These are phyloP conservation scores for Lepisosteus oculatus DNA, from an alignment of 2,113 vertebrate species.

Conservation along the genomic window DNA sequence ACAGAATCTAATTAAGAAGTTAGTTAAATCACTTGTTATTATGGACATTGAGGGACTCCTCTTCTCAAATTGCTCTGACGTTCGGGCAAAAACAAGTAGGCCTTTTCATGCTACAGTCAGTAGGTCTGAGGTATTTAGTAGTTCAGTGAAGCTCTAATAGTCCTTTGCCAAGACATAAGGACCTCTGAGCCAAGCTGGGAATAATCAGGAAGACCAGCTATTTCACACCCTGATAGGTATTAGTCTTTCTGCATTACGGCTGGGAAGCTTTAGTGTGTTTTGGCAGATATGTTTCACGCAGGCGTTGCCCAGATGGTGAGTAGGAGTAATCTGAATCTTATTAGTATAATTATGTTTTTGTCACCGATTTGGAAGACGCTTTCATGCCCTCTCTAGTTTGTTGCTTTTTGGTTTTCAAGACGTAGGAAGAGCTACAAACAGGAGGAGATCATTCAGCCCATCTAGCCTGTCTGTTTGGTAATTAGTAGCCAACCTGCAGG, in stretches of 20 bases:
- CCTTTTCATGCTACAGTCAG: neutral
- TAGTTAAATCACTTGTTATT: neutral
- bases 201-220: neutral
- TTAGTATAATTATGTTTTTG: too few species aligned
- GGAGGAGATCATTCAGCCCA: too few species aligned
- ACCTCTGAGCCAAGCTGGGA: neutral
- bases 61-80: neutral
- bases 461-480: neutral
- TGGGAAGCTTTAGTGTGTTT: neutral
- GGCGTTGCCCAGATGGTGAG: neutral
- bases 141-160: neutral
- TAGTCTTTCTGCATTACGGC: neutral
- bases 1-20: slow-evolving; percentile 5
- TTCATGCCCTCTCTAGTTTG: slow-evolving; percentile 3
- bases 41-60: neutral
- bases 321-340: neutral
- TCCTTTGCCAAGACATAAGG: neutral
- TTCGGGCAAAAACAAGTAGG: neutral
- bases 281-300: too few species aligned
- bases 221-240: slow-evolving; percentile 2
- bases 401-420: neutral
- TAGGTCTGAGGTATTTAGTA: neutral
- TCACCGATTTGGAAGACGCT: too few species aligned
- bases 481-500: too few species aligned
- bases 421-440: neutral